phyloP scores from a whole-genome alignment of 2,797 vertebrate genomes.

The Knipowitschia caucasica region DNA sequence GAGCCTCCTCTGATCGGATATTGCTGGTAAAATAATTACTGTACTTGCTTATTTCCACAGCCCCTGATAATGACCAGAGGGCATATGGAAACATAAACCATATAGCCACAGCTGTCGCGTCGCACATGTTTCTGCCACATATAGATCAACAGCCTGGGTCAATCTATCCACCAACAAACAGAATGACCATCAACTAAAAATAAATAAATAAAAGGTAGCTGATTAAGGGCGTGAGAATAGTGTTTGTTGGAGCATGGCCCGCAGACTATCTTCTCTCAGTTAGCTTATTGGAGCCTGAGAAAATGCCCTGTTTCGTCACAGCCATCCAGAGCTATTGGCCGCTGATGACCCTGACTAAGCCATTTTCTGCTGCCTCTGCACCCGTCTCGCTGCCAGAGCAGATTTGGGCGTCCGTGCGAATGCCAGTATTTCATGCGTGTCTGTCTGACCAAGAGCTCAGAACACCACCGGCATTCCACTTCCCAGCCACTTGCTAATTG shows the following conservation, averaged over 20 bases:
- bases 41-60: background rate
- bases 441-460: constrained; percentile 40
- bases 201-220: constrained; percentile 29
- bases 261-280: constrained; percentile 52
- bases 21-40: background rate
- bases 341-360: constrained; percentile 71
- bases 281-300: constrained; percentile 60
- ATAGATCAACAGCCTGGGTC: constrained; percentile 2
- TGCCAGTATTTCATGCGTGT: constrained; percentile 65
- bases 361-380: constrained; percentile 67
- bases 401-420: constrained; percentile 61
- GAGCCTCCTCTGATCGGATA: background rate
- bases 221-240: constrained; percentile 50
- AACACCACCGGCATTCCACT: constrained; percentile 29
- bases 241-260: constrained; percentile 34
- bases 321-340: constrained; percentile 61
- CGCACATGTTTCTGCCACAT: background rate
- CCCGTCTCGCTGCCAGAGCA: constrained; percentile 49
- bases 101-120: constrained; percentile 1
- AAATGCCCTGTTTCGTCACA: constrained; percentile 62
- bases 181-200: background rate
- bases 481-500: constrained; percentile 57
- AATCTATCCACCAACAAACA: background rate
- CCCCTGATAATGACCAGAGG: constrained; percentile 4
- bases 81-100: constrained; percentile 5